Evolutionary conservation across 2,113 vertebrate species (phyloP).

Genomic region (Camarhynchus parvulus): DNA sequence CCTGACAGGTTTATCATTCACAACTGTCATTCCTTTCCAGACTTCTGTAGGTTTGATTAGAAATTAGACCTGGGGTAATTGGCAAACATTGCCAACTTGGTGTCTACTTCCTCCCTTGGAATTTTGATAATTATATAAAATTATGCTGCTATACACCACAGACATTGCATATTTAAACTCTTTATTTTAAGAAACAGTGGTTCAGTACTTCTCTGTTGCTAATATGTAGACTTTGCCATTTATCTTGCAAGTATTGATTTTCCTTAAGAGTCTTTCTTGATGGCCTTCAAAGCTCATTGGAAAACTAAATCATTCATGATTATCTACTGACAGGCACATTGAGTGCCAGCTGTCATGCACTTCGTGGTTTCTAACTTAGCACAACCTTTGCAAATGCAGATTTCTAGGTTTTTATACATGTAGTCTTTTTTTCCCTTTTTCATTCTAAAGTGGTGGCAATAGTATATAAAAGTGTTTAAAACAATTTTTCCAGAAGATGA

Average conservation of each 20-base stretch:
- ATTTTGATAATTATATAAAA: background rate
- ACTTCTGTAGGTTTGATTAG: background rate
- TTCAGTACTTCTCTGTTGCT: background rate
- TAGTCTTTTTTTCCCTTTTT: background rate
- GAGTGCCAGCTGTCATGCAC: background rate
- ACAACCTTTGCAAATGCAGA: background rate
- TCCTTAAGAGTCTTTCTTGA: background rate
- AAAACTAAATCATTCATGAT: constrained; percentile 24
- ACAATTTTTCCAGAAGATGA: background rate
- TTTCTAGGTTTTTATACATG: background rate
- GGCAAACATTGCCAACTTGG: background rate
- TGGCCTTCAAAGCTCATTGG: constrained; percentile 7
- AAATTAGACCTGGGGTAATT: background rate
- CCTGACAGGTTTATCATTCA: background rate
- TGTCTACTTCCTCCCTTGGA: background rate
- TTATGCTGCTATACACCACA: background rate
- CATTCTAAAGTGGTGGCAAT: background rate
- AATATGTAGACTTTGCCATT: background rate
- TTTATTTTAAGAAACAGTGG: background rate
- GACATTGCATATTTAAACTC: background rate
- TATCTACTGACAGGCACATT: background rate
- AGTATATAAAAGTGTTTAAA: background rate
- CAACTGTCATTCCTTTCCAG: background rate
- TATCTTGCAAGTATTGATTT: constrained; percentile 37
- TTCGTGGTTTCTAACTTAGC: background rate